phyloP scores from a whole-genome alignment of 2,888 invertebrate genomes.

The Falcaria lacertinaria region DNA sequence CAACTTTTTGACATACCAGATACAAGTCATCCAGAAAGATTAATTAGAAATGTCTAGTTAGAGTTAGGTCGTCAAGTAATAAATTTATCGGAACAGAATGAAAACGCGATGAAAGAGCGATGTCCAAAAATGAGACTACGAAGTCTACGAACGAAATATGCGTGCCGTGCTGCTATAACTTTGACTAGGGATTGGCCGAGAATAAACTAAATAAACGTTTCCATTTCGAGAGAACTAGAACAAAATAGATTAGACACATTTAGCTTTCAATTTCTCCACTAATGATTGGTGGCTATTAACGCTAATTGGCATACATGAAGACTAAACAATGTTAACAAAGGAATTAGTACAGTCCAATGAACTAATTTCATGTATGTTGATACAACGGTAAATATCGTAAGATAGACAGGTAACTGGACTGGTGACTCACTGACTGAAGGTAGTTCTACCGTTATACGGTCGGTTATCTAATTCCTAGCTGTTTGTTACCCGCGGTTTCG shows the following conservation, averaged over 20 bases:
- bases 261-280: conserved; percentile 6
- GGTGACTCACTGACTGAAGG: neutral
- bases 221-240: neutral
- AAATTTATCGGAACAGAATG: neutral
- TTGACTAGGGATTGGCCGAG: neutral
- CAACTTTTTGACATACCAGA: too few relatives aligned
- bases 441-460: neutral
- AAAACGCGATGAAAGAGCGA: neutral
- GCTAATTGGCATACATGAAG: conserved; percentile 18
- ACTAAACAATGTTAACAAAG: conserved; percentile 9
- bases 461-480: too few relatives aligned
- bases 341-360: conserved; percentile 9
- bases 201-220: neutral
- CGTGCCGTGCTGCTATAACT: neutral
- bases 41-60: too few relatives aligned
- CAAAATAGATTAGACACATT: neutral
- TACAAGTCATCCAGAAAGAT: too few relatives aligned
- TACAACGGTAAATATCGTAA: conserved; percentile 13
- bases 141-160: neutral
- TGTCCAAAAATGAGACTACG: neutral
- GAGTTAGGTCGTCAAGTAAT: too few relatives aligned
- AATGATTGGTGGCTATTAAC: conserved; percentile 2
- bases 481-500: too few relatives aligned
- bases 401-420: conserved; percentile 6
- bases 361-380: conserved; percentile 12